Percentiles rank a stretch among this genome's conserved stretches.
These are phyloP conservation scores for Ormyrus rosae DNA, from an alignment of 2,888 invertebrate species.

Conservation along the genomic window DNA sequence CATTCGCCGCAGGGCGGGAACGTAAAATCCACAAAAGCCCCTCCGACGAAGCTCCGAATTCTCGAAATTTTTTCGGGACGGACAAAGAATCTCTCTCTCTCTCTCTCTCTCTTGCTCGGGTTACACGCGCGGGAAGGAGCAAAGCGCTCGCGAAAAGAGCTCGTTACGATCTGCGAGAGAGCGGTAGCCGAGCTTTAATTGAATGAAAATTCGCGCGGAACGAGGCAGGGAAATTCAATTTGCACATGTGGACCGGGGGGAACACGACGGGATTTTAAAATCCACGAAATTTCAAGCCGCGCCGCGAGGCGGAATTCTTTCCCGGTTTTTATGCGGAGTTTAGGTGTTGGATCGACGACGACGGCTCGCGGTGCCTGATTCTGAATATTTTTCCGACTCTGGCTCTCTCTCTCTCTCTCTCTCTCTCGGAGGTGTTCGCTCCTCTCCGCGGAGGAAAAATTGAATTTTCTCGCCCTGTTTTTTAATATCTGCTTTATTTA, in stretches of 20 bases:
- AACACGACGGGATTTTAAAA: constrained; percentile 32
- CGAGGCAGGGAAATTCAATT: constrained; percentile 30
- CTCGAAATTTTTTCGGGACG: too few relatives aligned
- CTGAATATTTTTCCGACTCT: background rate
- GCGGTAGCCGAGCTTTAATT: constrained; percentile 31
- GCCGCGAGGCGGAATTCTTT: too few relatives aligned
- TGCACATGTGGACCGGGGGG: background rate
- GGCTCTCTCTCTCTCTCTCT: too few relatives aligned
- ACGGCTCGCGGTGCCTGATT: background rate
- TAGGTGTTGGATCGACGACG: background rate
- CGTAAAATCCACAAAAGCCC: too few relatives aligned
- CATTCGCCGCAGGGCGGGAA: too few relatives aligned
- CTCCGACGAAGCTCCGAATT: too few relatives aligned
- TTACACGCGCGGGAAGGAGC: background rate
- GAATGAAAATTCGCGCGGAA: constrained; percentile 33
- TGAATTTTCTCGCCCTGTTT: background rate
- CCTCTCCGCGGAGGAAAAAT: too few relatives aligned
- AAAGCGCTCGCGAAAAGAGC: constrained; percentile 9
- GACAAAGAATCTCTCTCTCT: too few relatives aligned
- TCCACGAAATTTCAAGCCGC: constrained; percentile 9
- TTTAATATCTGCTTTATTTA: constrained; percentile 3
- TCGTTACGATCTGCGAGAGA: constrained; percentile 25
- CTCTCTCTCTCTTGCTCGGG: background rate
- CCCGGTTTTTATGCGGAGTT: background rate
- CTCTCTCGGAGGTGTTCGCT: too few relatives aligned